Evolutionary conservation across 2,797 vertebrate species (phyloP), one percentile per base, ranked within the genome.

Genomic region (Sebastes hopkinsi): DNA sequence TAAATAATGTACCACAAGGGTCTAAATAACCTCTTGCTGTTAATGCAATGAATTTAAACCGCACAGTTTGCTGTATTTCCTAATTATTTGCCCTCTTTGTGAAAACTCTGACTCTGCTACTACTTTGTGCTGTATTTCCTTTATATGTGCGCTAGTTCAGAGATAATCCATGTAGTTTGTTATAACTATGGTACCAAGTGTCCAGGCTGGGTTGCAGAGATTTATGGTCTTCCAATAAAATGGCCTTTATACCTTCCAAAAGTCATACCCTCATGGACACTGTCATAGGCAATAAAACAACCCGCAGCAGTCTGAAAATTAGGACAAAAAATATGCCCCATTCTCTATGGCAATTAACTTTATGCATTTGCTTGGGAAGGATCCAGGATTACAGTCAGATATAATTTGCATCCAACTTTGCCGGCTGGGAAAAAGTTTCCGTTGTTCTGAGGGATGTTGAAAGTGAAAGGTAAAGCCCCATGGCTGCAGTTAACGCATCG

Each of bases 281-380:
- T 78, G 89, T 87, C 87, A 87, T 84, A 84, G 62, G 91, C 82
- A 92, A 90, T 90, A 89, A 88, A 93, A 92, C 85, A 87, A 82
- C 77, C 80, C 8, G 58, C 62, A 80, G 88, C 72, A 80, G 88
- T 76, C 36, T 62, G 73, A 83, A 89, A 93, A 92, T 85, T 82
- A 87, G 84, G 67, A 88, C 65, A 88, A 90, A 89, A 92, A 82
- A 87, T 75, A 77, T 73, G 67, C 75, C 58, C 66, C 82, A 70
- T 80, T 87, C 77, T 80, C 58, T 81, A 60, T 83, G 67, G 84
- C 87, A 89, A 91, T 94, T 93, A 93, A 89, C 86, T 90, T 89
- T 89, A 92, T 90, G 88, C 87, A 89, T 94, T 92, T 84, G 80
- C 81, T 93, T 92, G 89, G 88, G 77, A 82, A 62, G 46, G 70